Evolutionary conservation across 2,113 vertebrate species (phyloP).

Genomic region (Festucalex cinctus): DNA sequence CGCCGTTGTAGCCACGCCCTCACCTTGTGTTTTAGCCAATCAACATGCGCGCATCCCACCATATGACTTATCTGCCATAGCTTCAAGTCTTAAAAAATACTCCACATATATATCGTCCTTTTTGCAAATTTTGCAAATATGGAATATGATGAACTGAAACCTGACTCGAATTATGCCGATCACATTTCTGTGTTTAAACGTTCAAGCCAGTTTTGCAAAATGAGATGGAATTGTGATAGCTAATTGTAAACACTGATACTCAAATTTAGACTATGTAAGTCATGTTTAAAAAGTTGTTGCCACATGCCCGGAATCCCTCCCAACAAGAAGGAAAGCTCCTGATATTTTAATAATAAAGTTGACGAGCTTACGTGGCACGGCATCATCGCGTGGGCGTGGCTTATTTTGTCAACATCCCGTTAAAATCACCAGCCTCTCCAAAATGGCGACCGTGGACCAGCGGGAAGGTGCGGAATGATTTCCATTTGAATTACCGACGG

Average conservation of each 20-base stretch:
- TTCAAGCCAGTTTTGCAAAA: neutral
- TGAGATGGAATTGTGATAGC: neutral
- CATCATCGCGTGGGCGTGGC: constrained; percentile 54
- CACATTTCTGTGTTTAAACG: neutral
- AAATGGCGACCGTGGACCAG: constrained; percentile 74
- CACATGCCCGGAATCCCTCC: no score
- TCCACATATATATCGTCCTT: constrained; percentile 19
- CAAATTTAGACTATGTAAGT: neutral
- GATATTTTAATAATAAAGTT: constrained; percentile 2
- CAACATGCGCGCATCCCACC: constrained; percentile 19
- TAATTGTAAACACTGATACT: neutral
- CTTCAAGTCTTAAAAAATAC: constrained; percentile 52
- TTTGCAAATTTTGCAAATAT: constrained; percentile 14
- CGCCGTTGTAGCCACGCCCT: constrained; percentile 82
- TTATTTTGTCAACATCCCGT: constrained; percentile 66
- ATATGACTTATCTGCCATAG: constrained; percentile 75
- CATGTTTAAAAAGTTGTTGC: neutral
- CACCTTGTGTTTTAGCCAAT: constrained; percentile 71
- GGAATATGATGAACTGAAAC: neutral
- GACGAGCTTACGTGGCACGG: constrained; percentile 56
- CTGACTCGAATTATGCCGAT: neutral
- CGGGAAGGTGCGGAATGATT: constrained; percentile 62
- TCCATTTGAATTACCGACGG: neutral
- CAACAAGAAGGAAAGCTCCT: neutral
- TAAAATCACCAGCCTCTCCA: constrained; percentile 55